phyloP scores from a whole-genome alignment of 2,888 invertebrate genomes.

The Gisinianus flammeolus region DNA sequence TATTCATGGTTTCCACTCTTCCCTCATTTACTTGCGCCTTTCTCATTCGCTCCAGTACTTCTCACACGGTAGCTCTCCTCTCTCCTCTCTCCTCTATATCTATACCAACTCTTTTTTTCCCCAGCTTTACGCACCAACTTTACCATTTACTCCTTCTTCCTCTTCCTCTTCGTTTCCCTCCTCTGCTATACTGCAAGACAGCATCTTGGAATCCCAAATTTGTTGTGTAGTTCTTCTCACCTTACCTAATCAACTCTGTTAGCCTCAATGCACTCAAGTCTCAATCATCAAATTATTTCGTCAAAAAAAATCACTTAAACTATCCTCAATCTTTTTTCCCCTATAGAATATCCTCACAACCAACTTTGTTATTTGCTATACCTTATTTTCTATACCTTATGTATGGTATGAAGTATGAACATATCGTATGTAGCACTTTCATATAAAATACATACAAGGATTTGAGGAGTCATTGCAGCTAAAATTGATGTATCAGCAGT shows the following conservation, averaged over 20 bases:
- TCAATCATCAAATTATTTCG: slow-evolving; percentile 36
- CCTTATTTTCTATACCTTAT: too few species aligned
- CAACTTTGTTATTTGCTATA: too few species aligned
- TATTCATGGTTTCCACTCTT: slow-evolving; percentile 45
- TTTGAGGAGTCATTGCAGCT: too few species aligned
- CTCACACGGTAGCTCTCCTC: not conserved
- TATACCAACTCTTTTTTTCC: not conserved
- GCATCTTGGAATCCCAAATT: not conserved
- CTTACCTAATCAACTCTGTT: slow-evolving; percentile 32
- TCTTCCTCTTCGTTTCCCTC: not conserved
- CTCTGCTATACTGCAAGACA: not conserved
- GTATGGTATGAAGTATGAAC: too few species aligned
- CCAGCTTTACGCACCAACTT: slow-evolving; percentile 24
- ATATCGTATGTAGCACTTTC: not conserved
- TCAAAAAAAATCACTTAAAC: slow-evolving; percentile 9
- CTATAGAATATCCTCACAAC: not conserved
- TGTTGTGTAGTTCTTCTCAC: not conserved
- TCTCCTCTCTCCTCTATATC: not conserved
- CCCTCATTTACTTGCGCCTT: slow-evolving; percentile 45
- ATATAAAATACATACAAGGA: not conserved
- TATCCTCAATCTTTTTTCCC: not conserved
- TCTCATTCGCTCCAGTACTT: slow-evolving; percentile 20
- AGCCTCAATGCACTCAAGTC: slow-evolving; percentile 30
- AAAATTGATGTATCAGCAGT: too few species aligned
- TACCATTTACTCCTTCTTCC: slow-evolving; percentile 14